Base-by-base conservation (phyloP, 2,797 vertebrate species). In the Sebastes taczanowskii region DNA sequence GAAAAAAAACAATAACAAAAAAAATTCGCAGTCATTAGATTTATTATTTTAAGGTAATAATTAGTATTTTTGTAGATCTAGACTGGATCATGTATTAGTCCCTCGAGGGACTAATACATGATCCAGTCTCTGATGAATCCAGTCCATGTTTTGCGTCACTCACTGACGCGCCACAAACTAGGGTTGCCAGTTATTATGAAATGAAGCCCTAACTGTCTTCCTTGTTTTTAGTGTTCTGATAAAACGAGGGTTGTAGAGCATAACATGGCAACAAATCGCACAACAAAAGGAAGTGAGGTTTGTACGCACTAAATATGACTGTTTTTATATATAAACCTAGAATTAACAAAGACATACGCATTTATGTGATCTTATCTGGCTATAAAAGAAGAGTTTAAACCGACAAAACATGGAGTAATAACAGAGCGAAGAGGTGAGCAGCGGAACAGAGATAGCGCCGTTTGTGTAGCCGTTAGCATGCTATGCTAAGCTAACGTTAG, bases 101-200 rank as follows among this genome's bases (percentile, higher is more conserved):
- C 4, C 14, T 20, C 3, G 0, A 16, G 14, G 4, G 4, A 18
- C 34, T 35, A 35, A 23, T 23, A 23, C 30, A 30, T 30, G 2
- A 71, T 46, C 62, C 79, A 29, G 32, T 8, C 5, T 5, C 18
- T 18, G 22, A 23, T 58, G 1, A 59, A 32, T 75, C 85, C 88
- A 67, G 71, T 77, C 69, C 86, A 29, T 4, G 32, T 84, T 88
- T 91, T 90, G 27, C 67, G 14, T 76, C 23, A 10, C 3, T 52
- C 49, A 7, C 55, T 66, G 71, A 82, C 80, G 91, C 86, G 92
- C 89, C 83, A 89, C 64, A 83, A 63, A 23, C 5, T 2, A 35
- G 88, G 91, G 91, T 94, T 94, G 94, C 93, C 94, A 94, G 87
- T 55, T 91, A 18, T 5, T 74, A 42, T 3, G 4, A 77, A 80